A percentile compares a stretch with the other conserved stretches of the same genome.
Evolutionary conservation across 2,888 invertebrate species (phyloP).

Genomic region (Branchipolynoe longqiensis): DNA sequence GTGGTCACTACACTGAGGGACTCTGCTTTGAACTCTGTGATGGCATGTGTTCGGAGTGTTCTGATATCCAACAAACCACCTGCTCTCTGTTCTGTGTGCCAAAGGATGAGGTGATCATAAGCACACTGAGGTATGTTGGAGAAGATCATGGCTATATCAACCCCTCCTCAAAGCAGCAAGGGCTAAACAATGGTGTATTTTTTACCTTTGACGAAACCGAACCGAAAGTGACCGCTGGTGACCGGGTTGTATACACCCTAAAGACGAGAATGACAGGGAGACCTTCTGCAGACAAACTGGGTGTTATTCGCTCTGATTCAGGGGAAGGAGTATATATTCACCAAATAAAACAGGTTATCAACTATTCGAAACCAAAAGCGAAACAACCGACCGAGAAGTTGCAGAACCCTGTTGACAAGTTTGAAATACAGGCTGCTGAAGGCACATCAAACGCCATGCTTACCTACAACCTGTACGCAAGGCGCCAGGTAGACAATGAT

Average conservation of each 20-base stretch:
- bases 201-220: background rate
- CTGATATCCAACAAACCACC: background rate
- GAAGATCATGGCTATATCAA: conserved; percentile 13
- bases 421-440: background rate
- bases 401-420: background rate
- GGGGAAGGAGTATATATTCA: background rate
- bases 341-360: background rate
- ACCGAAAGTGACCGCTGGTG: background rate
- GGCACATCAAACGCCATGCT: background rate
- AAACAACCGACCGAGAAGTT: no score
- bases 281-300: background rate
- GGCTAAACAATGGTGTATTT: background rate
- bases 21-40: background rate
- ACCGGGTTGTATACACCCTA: background rate
- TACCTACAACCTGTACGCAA: background rate
- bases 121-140: background rate
- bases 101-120: background rate
- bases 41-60: background rate
- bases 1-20: background rate
- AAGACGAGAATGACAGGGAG: background rate
- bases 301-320: background rate
- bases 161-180: background rate
- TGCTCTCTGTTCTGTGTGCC: background rate
- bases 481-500: background rate
- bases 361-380: no score